Base-by-base conservation (phyloP, 2,797 vertebrate species). In the Chromobotia macracanthus region DNA sequence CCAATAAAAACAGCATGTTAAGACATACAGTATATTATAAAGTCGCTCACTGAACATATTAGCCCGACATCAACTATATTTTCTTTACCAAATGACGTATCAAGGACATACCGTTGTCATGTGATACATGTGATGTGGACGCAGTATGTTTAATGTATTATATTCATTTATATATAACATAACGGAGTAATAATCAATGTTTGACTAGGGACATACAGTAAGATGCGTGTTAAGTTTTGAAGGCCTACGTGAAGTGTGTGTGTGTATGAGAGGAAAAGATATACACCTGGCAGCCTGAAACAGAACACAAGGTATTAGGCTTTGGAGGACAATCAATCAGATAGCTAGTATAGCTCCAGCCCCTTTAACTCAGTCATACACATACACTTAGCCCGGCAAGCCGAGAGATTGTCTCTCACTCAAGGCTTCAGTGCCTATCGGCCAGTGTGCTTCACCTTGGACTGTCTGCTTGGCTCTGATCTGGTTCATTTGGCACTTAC, bases 251-350 rank as follows among this genome's bases (percentile, higher is more conserved):
- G 75, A 61, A 71, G 72, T 83, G n/a, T 31, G 31, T 5, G 79
- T 85, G 84, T 86, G 81, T 86, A 87, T 86, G 80, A 81, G 41
- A 72, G 46, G 69, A 79, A 84, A 82, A 67, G 77, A 85, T 82
- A 84, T 68, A 87, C 81, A 85, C 80, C 87, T 75, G 81, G 82
- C 88, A 78, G 84, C 83, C 87, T 87, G 87, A 87, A 91, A 91
- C 88, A 91, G 87, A 89, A 87, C 83, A 84, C 84, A 88, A 88
- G 84, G 87, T 89, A 90, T 90, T 89, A 84, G 85, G 82, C 84
- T 92, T 90, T 89, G 79, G 83, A 87, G 84, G 79, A 83, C 87
- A 87, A 72, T 83, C 67, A 83, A 72, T 79, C 66, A 73, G 73
- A 87, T 79, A 83, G 78, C 84, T 79, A 80, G 81, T 70, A 75